Conservation (phyloP, 2,113 vertebrate genomes). For the Cranoglanis bouderius region DNA sequence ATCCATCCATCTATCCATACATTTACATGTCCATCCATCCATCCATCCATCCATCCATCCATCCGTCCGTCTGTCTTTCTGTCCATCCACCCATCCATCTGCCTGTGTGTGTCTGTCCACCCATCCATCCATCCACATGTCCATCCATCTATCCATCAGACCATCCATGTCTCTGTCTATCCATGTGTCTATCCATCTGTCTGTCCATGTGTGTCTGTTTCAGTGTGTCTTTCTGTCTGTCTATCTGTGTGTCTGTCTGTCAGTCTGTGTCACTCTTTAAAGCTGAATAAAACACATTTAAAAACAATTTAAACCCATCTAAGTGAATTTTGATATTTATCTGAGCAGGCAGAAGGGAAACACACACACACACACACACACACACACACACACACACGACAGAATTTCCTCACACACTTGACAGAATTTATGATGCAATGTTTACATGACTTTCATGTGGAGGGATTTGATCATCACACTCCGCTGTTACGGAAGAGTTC, state of each 20-base stretch:
- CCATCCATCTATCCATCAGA: not conserved
- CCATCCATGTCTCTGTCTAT: not conserved
- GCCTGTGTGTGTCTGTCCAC: not conserved
- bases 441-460: conserved; percentile 51
- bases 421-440: conserved; percentile 42
- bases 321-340: not conserved
- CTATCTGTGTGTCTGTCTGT: not conserved
- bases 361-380: not conserved
- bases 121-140: not conserved
- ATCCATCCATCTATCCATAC: too few relatives aligned
- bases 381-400: not conserved
- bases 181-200: not conserved
- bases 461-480: conserved; percentile 48
- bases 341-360: not conserved
- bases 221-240: not conserved
- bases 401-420: conserved; percentile 43
- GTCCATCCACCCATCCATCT: not conserved
- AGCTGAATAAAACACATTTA: not conserved
- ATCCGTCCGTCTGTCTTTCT: not conserved
- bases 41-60: not conserved
- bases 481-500: conserved; percentile 41
- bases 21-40: not conserved
- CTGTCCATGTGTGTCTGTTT: not conserved
- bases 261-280: not conserved
- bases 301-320: not conserved